A percentile compares a stretch with the other conserved stretches of the same genome.
Evolutionary conservation across 2,113 vertebrate species (phyloP).

Genomic region (Cariama cristata): DNA sequence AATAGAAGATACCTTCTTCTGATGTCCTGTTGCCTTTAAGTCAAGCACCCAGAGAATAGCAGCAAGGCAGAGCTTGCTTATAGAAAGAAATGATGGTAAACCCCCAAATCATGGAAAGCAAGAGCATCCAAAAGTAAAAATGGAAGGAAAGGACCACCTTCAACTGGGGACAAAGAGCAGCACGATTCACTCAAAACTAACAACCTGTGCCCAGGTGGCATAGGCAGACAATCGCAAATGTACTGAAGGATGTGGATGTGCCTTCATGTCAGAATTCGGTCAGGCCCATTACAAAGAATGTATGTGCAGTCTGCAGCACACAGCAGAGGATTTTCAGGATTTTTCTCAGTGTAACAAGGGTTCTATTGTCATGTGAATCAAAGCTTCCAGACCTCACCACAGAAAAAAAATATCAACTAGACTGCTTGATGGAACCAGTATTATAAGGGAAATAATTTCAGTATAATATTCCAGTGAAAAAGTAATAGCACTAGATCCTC

Average conservation of each 20-base stretch:
- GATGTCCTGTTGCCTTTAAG: neutral
- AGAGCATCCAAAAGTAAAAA: neutral
- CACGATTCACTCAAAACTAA: neutral
- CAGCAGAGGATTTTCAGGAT: neutral
- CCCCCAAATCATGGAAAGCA: neutral
- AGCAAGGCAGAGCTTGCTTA: neutral
- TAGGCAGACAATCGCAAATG: too few relatives aligned
- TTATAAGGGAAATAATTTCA: neutral
- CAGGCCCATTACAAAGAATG: rapidly evolving
- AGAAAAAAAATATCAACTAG: neutral
- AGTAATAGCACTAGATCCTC: neutral
- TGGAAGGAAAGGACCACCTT: neutral
- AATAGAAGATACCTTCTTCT: neutral
- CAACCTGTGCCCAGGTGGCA: neutral
- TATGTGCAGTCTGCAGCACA: neutral
- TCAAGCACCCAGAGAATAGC: neutral
- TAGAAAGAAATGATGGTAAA: neutral
- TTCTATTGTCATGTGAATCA: neutral
- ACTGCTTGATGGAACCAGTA: neutral
- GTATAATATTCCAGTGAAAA: neutral
- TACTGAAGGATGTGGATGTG: neutral
- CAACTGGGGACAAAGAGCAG: neutral
- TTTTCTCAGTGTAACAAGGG: neutral
- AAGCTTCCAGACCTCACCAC: neutral
- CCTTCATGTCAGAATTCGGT: neutral